phyloP scores from a whole-genome alignment of 1,140 invertebrate genomes.

The Oreohelix idahoensis region DNA sequence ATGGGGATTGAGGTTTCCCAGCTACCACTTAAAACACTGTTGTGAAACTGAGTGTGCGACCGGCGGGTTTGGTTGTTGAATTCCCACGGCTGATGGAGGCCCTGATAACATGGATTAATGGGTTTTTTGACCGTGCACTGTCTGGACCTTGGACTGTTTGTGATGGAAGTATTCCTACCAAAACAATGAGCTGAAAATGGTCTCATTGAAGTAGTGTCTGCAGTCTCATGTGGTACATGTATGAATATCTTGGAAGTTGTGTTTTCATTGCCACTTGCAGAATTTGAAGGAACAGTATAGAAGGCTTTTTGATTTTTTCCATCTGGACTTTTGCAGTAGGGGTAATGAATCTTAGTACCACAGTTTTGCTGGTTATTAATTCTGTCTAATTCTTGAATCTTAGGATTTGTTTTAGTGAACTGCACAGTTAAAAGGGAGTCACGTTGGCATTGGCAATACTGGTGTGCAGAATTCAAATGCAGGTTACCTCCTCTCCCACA shows the following conservation, averaged over 20 bases:
- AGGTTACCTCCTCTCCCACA: constrained; percentile 64
- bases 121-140: no score
- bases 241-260: neutral
- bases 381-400: no score
- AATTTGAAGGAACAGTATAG: neutral
- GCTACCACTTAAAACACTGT: no score
- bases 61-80: no score
- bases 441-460: constrained; percentile 61
- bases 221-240: neutral
- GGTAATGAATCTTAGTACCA: neutral
- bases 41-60: no score
- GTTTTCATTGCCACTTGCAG: neutral
- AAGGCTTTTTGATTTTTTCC: neutral
- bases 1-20: no score
- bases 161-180: no score
- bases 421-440: constrained; percentile 49
- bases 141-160: no score
- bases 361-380: no score
- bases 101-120: no score
- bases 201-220: neutral
- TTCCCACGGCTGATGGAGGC: no score
- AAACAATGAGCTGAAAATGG: neutral
- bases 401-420: no score
- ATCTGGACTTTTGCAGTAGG: neutral
- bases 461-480: constrained; percentile 57